A percentile compares a stretch with the other conserved stretches of the same genome.
Conservation (phyloP, 2,888 invertebrate species). For the Andrena minutula region DNA sequence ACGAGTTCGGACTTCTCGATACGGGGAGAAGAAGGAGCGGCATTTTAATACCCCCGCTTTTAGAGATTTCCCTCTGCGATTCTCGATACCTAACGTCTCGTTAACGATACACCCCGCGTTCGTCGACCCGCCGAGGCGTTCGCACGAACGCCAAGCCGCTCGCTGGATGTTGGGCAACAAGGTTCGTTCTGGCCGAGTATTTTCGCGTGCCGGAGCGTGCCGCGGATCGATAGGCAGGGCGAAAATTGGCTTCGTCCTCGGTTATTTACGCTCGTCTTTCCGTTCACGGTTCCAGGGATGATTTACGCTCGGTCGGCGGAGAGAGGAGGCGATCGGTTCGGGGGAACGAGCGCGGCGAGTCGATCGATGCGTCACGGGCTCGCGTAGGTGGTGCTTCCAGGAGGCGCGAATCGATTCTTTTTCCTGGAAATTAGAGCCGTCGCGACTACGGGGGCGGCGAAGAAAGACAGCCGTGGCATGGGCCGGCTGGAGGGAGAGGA, state of each 20-base stretch:
- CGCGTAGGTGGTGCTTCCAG: slow-evolving; percentile 43
- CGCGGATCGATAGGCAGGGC: slow-evolving; percentile 10
- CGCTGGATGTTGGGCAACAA: too few species aligned
- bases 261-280: slow-evolving; percentile 31
- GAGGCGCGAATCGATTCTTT: slow-evolving; percentile 59
- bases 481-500: not conserved
- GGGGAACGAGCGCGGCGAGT: slow-evolving; percentile 14
- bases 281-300: slow-evolving; percentile 28
- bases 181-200: not conserved
- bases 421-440: slow-evolving; percentile 60
- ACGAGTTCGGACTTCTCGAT: not conserved
- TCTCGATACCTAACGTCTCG: too few species aligned
- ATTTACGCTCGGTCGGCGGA: slow-evolving; percentile 13
- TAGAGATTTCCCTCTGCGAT: too few species aligned
- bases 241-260: slow-evolving; percentile 36
- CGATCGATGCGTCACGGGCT: slow-evolving; percentile 44
- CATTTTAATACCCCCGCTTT: too few species aligned
- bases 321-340: slow-evolving; percentile 1
- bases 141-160: too few species aligned
- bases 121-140: too few species aligned
- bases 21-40: too few species aligned
- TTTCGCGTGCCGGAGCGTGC: not conserved
- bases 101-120: too few species aligned
- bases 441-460: not conserved
- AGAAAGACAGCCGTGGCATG: not conserved